phyloP scores from a whole-genome alignment of 2,888 invertebrate genomes.

The Leucophora obtusa region DNA sequence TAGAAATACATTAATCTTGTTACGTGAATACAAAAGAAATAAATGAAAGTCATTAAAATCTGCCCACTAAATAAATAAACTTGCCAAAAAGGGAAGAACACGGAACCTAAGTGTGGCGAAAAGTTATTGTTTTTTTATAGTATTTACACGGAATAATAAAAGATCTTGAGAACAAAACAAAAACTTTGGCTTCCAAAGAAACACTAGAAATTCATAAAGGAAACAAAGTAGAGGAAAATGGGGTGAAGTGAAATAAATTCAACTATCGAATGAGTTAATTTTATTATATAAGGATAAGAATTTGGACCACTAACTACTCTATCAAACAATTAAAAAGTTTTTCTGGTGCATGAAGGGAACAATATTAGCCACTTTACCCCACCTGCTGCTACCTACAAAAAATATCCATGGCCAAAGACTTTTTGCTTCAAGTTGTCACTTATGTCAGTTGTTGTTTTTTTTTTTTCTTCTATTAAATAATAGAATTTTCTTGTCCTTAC shows the following conservation, averaged over 20 bases:
- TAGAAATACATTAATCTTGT: conserved; percentile 19
- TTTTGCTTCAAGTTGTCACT: not conserved
- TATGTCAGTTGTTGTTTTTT: not conserved
- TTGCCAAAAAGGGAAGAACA: not conserved
- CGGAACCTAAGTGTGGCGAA: conserved; percentile 8
- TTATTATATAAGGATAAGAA: no score
- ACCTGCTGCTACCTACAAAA: no score
- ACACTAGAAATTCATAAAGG: not conserved
- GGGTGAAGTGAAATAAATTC: no score
- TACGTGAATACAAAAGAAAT: not conserved
- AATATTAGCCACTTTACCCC: no score
- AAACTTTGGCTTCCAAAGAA: not conserved
- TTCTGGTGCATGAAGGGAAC: no score
- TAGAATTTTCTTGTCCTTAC: not conserved
- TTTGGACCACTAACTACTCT: no score
- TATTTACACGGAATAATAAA: conserved; percentile 38
- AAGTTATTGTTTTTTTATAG: conserved; percentile 28
- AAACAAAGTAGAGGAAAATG: no score
- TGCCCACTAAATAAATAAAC: conserved; percentile 14
- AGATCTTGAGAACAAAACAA: not conserved
- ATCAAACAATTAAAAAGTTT: no score
- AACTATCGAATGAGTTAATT: no score
- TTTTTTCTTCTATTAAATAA: no score
- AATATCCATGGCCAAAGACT: conserved; percentile 2
- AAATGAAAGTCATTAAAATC: conserved; percentile 13